Conservation (phyloP, 2,113 vertebrate genomes). For the Paradoxurus hermaphroditus region DNA sequence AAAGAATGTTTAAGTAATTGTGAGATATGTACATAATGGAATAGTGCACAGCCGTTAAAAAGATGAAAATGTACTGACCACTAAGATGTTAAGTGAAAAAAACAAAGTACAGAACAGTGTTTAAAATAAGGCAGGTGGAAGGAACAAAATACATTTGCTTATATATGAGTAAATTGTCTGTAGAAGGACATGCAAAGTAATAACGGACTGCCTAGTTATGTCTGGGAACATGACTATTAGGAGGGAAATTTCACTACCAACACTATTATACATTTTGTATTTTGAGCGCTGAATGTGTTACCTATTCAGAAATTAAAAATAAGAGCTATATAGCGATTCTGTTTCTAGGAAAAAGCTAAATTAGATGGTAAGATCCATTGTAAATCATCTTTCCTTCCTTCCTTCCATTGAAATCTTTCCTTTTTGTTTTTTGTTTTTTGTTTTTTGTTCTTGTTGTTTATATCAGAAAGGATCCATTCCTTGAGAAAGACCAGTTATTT, state of each 20-base stretch:
- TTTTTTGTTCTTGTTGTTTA: conserved; percentile 1
- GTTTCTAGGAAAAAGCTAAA: conserved; percentile 6
- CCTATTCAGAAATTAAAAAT: conserved; percentile 7
- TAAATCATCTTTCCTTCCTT: conserved; percentile 38
- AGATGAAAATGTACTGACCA: not conserved
- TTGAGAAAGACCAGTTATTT: conserved; percentile 61
- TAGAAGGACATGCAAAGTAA: not conserved
- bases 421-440: not conserved
- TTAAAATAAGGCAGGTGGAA: not conserved
- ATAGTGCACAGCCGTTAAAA: not conserved
- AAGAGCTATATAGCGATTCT: not conserved
- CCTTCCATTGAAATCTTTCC: conserved; percentile 31
- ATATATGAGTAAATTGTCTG: not conserved
- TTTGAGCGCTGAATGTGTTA: not conserved
- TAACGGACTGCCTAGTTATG: not conserved
- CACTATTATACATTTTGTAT: not conserved
- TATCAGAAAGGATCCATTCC: conserved; percentile 43
- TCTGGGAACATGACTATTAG: not conserved
- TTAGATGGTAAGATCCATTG: not conserved
- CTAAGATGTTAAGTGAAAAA: not conserved
- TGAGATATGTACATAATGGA: not conserved
- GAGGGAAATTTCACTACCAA: not conserved
- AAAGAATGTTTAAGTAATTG: conserved; percentile 9
- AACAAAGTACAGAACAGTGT: not conserved
- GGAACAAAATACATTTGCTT: conserved; percentile 9